Evolutionary conservation across 2,888 invertebrate genomes (phyloP).

Genomic region (Hypsopygia costalis): DNA sequence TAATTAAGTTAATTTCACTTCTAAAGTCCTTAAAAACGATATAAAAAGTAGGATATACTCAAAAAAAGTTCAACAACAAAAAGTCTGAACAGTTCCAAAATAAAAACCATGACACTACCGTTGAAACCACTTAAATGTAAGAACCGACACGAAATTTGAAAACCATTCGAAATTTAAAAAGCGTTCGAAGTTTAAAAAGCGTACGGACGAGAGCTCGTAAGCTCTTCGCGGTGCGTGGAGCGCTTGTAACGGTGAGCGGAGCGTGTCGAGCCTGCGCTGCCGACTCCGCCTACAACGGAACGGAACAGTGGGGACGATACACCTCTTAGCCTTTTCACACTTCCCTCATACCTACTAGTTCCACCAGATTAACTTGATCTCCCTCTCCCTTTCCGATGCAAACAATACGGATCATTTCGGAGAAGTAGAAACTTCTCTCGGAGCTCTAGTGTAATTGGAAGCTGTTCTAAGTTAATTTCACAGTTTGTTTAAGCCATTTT

Average conservation of each 20-base stretch:
- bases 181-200: slow-evolving; percentile 20
- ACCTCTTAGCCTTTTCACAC: slow-evolving; percentile 77
- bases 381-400: slow-evolving; percentile 30
- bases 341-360: slow-evolving; percentile 71
- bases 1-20: background rate
- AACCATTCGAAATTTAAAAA: slow-evolving; percentile 19
- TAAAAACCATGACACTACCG: background rate
- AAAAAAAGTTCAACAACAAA: slow-evolving; percentile 12
- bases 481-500: slow-evolving; percentile 22
- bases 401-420: slow-evolving; percentile 12
- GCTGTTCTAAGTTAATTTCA: too few relatives aligned
- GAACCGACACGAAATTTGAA: slow-evolving; percentile 13
- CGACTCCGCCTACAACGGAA: slow-evolving; percentile 63
- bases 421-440: slow-evolving; percentile 9
- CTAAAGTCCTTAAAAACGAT: background rate
- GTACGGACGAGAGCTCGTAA: slow-evolving; percentile 55
- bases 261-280: slow-evolving; percentile 32
- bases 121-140: slow-evolving; percentile 9
- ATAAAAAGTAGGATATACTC: background rate
- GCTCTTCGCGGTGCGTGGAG: slow-evolving; percentile 61
- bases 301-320: slow-evolving; percentile 65
- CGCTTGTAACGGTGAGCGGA: slow-evolving; percentile 61
- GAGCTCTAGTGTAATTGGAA: slow-evolving; percentile 26
- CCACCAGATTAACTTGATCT: slow-evolving; percentile 44
- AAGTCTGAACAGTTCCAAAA: slow-evolving; percentile 14